These are phyloP conservation scores for Henricia sp. DNA, from an alignment of 53 echinoderm and acorn worm species.

Conservation along the genomic window DNA sequence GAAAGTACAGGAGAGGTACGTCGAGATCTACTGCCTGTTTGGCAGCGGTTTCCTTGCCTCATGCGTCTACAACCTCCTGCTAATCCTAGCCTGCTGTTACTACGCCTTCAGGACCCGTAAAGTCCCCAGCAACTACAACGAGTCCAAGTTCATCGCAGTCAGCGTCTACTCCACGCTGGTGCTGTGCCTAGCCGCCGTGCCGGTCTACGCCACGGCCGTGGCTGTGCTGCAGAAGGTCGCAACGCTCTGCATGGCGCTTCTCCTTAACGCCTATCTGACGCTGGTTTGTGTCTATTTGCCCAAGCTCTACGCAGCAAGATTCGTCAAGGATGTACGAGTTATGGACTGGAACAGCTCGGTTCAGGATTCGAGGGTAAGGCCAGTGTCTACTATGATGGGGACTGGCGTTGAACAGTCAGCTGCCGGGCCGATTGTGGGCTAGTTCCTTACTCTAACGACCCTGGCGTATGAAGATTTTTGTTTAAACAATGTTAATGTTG, in stretches of 20 bases:
- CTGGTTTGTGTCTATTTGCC: constrained; percentile 63
- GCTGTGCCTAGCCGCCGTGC: constrained; percentile 52
- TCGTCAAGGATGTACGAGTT: constrained; percentile 8
- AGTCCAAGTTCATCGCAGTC: constrained; percentile 55
- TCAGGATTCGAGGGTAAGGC: constrained; percentile 26
- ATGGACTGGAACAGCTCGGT: constrained; percentile 19
- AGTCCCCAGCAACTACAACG: constrained; percentile 58
- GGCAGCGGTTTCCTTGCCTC: constrained; percentile 34
- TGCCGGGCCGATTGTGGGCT: neutral
- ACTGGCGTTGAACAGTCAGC: neutral
- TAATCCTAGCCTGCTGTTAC: constrained; percentile 51
- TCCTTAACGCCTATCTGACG: constrained; percentile 62
- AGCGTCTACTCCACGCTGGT: constrained; percentile 62
- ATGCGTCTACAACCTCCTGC: constrained; percentile 52
- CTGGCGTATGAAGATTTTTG: no score
- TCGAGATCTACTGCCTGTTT: constrained; percentile 46
- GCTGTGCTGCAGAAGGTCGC: constrained; percentile 48
- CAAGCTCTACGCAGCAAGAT: constrained; percentile 51
- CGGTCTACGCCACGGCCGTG: constrained; percentile 50
- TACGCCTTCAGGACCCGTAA: constrained; percentile 60
- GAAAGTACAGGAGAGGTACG: neutral
- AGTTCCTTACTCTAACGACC: neutral
- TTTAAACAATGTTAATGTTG: no score
- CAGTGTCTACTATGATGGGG: neutral
- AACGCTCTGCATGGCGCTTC: constrained; percentile 36